These are phyloP conservation scores for Ictalurus punctatus DNA, from an alignment of 2,113 vertebrate genomes.

Conservation along the genomic window DNA sequence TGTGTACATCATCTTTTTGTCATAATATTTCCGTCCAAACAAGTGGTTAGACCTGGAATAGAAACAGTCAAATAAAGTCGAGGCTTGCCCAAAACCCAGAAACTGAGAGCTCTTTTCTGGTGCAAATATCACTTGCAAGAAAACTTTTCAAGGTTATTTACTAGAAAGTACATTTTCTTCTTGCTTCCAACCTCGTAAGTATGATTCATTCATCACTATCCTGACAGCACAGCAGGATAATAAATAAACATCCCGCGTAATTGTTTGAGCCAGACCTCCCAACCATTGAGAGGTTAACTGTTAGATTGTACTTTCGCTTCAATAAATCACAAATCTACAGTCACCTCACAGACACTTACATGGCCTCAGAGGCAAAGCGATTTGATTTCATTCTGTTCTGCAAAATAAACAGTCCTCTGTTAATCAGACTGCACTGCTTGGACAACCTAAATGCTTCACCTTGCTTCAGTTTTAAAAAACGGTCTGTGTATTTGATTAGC, in stretches of 20 bases:
- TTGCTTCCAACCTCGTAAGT: not conserved
- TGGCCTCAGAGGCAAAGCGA: not conserved
- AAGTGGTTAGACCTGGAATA: constrained; percentile 21
- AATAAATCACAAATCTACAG: not conserved
- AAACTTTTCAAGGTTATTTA: not conserved
- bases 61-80: not conserved
- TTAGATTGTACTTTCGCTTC: not conserved
- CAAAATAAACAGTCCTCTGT: not conserved
- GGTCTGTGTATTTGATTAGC: too few species aligned
- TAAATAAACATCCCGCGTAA: not conserved
- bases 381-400: not conserved
- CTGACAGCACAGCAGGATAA: constrained; percentile 8
- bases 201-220: constrained; percentile 13
- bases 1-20: not conserved
- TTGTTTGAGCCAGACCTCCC: constrained; percentile 6
- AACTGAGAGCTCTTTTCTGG: not conserved
- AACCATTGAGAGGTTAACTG: not conserved
- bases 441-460: too few species aligned
- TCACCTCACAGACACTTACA: not conserved
- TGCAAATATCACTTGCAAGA: not conserved
- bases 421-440: not conserved
- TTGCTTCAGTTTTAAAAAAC: too few species aligned
- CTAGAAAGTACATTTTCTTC: not conserved
- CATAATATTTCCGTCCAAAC: not conserved
- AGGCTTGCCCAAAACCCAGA: not conserved